Percentiles rank a stretch among this genome's conserved stretches.
phyloP scores from a whole-genome alignment of 2,797 vertebrate genomes.

The Bovichtus diacanthus region DNA sequence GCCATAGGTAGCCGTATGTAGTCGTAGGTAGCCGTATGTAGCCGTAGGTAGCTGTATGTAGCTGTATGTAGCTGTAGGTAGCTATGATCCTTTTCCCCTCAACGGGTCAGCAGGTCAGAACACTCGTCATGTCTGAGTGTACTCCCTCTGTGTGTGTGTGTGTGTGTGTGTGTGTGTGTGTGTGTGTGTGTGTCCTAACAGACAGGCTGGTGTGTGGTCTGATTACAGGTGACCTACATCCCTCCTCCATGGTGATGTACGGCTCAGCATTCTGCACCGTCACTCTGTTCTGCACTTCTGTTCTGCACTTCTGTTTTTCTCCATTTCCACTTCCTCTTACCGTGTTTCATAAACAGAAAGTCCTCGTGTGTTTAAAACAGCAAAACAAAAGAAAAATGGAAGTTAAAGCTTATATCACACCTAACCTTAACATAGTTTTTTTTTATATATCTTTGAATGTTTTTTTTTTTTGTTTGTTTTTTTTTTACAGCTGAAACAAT shows the following conservation, averaged over 20 bases:
- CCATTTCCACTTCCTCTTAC: neutral
- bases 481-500: neutral
- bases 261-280: neutral
- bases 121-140: constrained; percentile 24
- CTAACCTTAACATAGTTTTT: too few relatives aligned
- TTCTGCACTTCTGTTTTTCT: neutral
- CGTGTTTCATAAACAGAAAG: neutral
- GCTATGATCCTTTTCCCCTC: too few relatives aligned
- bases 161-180: too few relatives aligned
- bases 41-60: too few relatives aligned
- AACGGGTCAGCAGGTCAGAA: constrained; percentile 45
- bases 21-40: too few relatives aligned
- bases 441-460: neutral
- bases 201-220: constrained; percentile 42
- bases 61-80: too few relatives aligned
- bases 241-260: constrained; percentile 12
- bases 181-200: too few relatives aligned
- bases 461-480: too few relatives aligned
- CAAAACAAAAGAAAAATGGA: too few relatives aligned
- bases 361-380: neutral
- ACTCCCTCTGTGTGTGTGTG: neutral
- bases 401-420: too few relatives aligned
- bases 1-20: too few relatives aligned
- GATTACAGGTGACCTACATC: constrained; percentile 64
- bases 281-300: neutral